Evolutionary conservation across 1,140 invertebrate genomes (phyloP), one percentile per base, ranked within the genome.

Genomic region (Drosophila asahinai): DNA sequence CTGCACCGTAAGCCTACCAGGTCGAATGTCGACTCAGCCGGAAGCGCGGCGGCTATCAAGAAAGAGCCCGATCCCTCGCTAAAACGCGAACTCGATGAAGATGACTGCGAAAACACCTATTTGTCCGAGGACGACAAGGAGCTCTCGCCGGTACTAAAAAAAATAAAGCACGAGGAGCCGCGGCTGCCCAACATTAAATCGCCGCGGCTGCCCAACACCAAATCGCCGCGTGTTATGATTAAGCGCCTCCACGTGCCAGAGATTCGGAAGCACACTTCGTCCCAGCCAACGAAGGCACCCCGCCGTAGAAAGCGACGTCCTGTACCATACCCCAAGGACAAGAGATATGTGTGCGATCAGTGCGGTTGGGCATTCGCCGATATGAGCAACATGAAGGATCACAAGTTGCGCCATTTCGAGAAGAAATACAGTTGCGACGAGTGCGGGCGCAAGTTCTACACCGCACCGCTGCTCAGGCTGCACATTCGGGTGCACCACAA

Each of bases 311-410:
- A 15, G 47, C 25, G 36, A 17, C 17, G 19, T 5, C 27, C 22
- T 11, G 51, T 0, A n/a, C 11, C 14, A 14, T 40, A 80, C 30
- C 30, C 11, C 7, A 17, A 49, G 22, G 81, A 83, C 7, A 86
- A 89, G 22, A 72, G 55, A 22, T 86, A 68, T 47, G 71, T 90
- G 0, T 89, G 84, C 14, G 86, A 89, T 48, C 66, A 86, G 27
- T 89, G 84, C 17, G 84, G 84, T 5, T 83, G 81, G 81, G 40
- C 75, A 2, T 89, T 89, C 9, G 55, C 55, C 8, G 84, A 89
- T 55, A 38, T 70, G 17, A 86, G 84, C 47, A 89, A 90, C 17
- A 75, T 89, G 68, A 84, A 80, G 36, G 66, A 75, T 17, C 84
- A 89, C 67, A 70, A 54, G 25, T 14, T 81, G 15, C 70, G 86